Evolutionary conservation across 2,113 vertebrate species (phyloP).

Genomic region (Cacatua alba): DNA sequence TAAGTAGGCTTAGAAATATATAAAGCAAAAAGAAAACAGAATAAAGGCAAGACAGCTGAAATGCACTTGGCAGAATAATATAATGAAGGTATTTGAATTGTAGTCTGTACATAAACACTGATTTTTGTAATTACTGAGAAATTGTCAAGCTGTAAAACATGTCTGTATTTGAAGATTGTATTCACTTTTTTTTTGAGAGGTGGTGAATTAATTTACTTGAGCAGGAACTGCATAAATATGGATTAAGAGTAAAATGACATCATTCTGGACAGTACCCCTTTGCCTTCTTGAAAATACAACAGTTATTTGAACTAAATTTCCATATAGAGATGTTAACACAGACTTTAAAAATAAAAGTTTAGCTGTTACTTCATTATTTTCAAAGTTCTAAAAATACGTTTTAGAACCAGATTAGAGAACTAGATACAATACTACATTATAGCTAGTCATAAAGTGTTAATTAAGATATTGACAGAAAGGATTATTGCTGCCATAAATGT

Average conservation of each 20-base stretch:
- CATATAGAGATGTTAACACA: background rate
- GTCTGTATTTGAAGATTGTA: background rate
- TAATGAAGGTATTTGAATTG: background rate
- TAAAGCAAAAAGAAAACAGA: background rate
- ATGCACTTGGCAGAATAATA: background rate
- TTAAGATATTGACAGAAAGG: background rate
- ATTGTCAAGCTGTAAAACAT: constrained; percentile 6
- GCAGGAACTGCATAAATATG: background rate
- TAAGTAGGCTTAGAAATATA: background rate
- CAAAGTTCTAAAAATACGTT: background rate
- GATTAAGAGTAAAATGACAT: background rate
- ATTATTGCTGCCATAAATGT: background rate
- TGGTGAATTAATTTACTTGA: background rate
- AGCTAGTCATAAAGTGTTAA: background rate
- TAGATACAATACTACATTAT: background rate
- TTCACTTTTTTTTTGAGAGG: background rate
- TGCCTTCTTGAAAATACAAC: background rate
- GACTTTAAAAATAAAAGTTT: background rate
- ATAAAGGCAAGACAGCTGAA: background rate
- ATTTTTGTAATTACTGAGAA: background rate
- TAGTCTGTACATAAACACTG: constrained; percentile 18
- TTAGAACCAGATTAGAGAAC: background rate
- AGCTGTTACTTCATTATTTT: background rate
- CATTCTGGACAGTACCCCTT: background rate
- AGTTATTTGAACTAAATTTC: background rate